phyloP scores from a whole-genome alignment of 2,113 vertebrate species.

The Tiliqua scincoides region DNA sequence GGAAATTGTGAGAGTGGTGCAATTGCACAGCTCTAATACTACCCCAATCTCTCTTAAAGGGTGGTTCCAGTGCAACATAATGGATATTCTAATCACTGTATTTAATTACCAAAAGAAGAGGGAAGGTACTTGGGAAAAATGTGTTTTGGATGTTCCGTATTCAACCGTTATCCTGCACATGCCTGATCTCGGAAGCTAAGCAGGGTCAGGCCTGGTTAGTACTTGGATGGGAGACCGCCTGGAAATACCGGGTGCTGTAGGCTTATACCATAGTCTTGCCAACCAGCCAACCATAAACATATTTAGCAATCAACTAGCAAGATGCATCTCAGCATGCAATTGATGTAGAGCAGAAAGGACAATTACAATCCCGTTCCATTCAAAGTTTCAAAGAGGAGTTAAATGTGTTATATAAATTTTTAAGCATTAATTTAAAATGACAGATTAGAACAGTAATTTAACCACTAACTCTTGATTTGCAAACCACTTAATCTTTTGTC shows the following conservation, averaged over 20 bases:
- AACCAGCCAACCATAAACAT: no score
- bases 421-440: neutral
- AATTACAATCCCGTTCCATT: neutral
- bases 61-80: neutral
- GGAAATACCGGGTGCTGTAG: no score
- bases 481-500: neutral
- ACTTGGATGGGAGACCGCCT: no score
- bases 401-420: neutral
- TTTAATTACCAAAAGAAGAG: constrained; percentile 7
- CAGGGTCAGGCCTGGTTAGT: no score
- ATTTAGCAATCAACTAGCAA: neutral
- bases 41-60: constrained; percentile 7
- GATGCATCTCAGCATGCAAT: neutral
- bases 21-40: neutral
- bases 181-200: no score
- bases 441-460: neutral
- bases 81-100: neutral
- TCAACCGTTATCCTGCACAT: no score
- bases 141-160: neutral
- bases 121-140: neutral
- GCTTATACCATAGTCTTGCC: no score
- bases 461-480: neutral
- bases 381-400: constrained; percentile 1
- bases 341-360: neutral
- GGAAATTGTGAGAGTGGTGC: neutral